Base-by-base conservation (phyloP, 2,888 invertebrate genomes). In the Buathra laborator region DNA sequence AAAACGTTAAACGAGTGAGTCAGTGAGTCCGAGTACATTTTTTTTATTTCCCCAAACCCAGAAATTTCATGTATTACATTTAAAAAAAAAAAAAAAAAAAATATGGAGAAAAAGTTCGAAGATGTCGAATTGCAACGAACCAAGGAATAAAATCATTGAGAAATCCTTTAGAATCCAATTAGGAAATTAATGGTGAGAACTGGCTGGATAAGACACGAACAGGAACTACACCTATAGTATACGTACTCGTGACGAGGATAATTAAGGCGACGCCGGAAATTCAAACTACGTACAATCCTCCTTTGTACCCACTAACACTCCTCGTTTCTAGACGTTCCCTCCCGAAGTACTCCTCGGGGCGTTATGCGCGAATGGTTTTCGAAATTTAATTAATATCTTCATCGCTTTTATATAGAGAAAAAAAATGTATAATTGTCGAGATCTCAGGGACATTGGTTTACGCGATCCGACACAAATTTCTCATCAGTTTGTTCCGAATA, bases 181-280 rank as follows among this genome's bases (percentile, higher is more conserved):
- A 78, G 43, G 24, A 77, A 82, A 77, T 82, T 82, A 77, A 77
- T 76, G 56, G 71, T 56, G 82, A 77, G 67, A 77, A 71, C 44
- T 48, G 44, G 53, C 66, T 62, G 37, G 32, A 12, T 76, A 56
- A 76, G 53, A 76, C 59, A 51, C 29, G 37, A 62, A 48, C 71
- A 32, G 24, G 66, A 44, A 66, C 53, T 44, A 43, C 71, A 77
- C 66, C 7, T 37, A 37, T 37, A 24, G 24, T 24, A 37, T 56
- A 56, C 24, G 56, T 71, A 82, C 51, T 51, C 70, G 62, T 62
- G 64, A 12, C 46, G 48, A 48, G 66, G 72, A 78, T 83, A 83
- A 83, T 83, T 77, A 74, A 78, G 77, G 59, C 82, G 82, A 78
- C 67, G 67, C 67, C 67, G 72, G 77, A 83, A 78, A 78, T 83